These are phyloP conservation scores for Gymnodraco acuticeps DNA, from an alignment of 2,797 vertebrate species.

Conservation along the genomic window DNA sequence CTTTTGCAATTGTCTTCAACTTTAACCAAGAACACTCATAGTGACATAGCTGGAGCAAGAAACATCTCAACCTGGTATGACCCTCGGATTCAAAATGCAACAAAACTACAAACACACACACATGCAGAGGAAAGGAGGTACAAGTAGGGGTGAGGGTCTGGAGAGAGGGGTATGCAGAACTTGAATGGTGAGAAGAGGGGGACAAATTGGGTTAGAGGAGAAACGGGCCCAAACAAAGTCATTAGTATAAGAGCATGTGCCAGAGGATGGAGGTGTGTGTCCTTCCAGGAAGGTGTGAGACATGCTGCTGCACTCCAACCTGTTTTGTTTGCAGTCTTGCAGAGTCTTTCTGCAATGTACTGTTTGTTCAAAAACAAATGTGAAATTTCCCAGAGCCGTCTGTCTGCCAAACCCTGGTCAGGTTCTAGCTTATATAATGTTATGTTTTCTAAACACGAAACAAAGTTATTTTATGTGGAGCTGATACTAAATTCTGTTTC, in stretches of 20 bases:
- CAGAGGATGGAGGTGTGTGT: constrained; percentile 37
- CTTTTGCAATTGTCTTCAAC: constrained; percentile 40
- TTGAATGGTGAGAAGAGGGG: constrained; percentile 27
- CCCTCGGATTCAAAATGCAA: constrained; percentile 16
- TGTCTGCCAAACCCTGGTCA: neutral
- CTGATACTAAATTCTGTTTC: constrained; percentile 16
- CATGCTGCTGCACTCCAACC: constrained; percentile 41
- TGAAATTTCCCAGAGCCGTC: constrained; percentile 16
- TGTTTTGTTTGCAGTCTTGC: constrained; percentile 30
- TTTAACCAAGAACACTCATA: constrained; percentile 21
- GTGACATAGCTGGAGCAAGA: constrained; percentile 27
- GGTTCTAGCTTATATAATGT: constrained; percentile 15
- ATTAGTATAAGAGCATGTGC: constrained; percentile 48
- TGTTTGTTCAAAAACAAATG: constrained; percentile 24
- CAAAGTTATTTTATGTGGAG: constrained; percentile 5
- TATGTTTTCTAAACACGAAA: neutral
- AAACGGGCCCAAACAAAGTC: constrained; percentile 49
- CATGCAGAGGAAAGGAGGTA: constrained; percentile 3
- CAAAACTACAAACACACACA: constrained; percentile 30
- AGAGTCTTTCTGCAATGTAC: neutral
- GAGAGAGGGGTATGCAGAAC: neutral
- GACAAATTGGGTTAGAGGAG: constrained; percentile 23
- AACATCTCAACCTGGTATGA: constrained; percentile 41
- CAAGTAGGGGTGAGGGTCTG: neutral
- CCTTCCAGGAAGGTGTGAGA: constrained; percentile 26